Percentiles rank a stretch among this genome's conserved stretches.
phyloP scores from a whole-genome alignment of 2,888 invertebrate species.

The Philaethria dido region DNA sequence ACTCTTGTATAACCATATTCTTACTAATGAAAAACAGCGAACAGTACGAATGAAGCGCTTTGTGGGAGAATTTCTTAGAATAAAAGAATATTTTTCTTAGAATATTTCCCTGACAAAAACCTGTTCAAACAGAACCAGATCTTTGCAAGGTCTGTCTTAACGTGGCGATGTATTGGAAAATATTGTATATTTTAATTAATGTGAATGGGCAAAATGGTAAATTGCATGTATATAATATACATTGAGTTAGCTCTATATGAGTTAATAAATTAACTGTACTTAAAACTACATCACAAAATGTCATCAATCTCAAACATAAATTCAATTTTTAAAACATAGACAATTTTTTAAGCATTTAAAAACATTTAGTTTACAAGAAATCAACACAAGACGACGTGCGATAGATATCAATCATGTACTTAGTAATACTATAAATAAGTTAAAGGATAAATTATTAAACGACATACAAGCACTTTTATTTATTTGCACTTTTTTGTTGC shows the following conservation, averaged over 20 bases:
- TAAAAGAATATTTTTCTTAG: neutral
- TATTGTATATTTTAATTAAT: neutral
- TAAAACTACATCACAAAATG: neutral
- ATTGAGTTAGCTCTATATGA: no score
- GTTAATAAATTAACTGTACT: neutral
- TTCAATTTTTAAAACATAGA: no score
- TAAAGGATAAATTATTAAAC: neutral
- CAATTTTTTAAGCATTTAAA: neutral
- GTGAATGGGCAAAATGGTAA: neutral
- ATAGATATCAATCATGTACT: neutral
- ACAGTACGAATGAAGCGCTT: neutral
- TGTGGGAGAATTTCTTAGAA: constrained; percentile 1
- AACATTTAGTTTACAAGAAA: neutral
- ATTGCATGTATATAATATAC: neutral
- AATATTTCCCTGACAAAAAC: constrained; percentile 1
- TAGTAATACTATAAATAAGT: neutral
- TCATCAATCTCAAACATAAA: no score
- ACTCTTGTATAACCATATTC: neutral
- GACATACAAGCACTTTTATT: neutral
- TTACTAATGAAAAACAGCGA: neutral
- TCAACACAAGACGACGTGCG: neutral
- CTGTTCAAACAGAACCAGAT: constrained; percentile 15
- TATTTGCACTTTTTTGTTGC: constrained; percentile 33
- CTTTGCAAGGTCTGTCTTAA: constrained; percentile 10
- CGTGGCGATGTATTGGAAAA: neutral